Conservation (phyloP, 2,888 invertebrate species). For the Pteria penguin region DNA sequence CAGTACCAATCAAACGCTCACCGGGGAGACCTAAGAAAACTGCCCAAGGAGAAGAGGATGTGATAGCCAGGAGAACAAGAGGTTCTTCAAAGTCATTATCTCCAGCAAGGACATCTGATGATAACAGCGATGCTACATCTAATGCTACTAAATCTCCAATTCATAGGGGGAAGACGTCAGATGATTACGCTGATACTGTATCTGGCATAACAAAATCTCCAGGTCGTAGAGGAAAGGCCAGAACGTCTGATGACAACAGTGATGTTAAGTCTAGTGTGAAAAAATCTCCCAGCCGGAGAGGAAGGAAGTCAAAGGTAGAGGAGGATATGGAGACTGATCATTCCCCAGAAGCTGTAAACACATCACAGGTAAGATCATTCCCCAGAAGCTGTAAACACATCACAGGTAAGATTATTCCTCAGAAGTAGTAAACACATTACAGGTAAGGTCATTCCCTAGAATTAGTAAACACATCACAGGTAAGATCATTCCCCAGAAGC, state of each 20-base stretch:
- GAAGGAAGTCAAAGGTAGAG: neutral
- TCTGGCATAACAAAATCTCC: neutral
- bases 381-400: too few species aligned
- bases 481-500: too few species aligned
- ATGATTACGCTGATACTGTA: too few species aligned
- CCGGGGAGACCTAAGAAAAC: neutral
- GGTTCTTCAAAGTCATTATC: neutral
- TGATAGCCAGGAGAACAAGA: neutral
- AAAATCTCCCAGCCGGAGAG: constrained; percentile 28
- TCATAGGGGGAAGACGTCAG: neutral
- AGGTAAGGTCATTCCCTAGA: too few species aligned
- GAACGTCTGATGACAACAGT: too few species aligned
- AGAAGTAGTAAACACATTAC: too few species aligned
- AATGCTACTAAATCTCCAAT: neutral
- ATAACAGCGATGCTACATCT: neutral
- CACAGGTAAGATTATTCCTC: too few species aligned
- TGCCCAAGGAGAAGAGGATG: neutral
- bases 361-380: too few species aligned
- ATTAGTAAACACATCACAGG: too few species aligned
- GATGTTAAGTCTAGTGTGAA: too few species aligned
- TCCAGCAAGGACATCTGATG: neutral
- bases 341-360: too few species aligned
- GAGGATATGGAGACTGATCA: constrained; percentile 1
- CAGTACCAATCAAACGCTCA: too few species aligned
- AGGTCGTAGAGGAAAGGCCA: neutral